Evolutionary conservation across 2,888 invertebrate genomes (phyloP).

Genomic region (Heliconius ethilla): DNA sequence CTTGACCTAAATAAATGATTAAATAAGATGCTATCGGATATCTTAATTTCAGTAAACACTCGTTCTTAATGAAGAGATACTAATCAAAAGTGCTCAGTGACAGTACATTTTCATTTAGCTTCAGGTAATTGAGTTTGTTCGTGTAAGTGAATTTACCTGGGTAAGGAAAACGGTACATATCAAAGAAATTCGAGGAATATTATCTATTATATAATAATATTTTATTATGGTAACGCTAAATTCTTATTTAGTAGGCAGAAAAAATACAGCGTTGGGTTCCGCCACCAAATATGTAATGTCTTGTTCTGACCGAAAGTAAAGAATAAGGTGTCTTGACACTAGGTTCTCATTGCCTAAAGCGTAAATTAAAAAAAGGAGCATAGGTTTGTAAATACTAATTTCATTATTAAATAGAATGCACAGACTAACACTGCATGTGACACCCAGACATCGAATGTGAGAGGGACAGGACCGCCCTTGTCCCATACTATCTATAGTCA

Average conservation of each 20-base stretch:
- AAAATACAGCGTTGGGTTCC: background rate
- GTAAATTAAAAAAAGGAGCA: too few species aligned
- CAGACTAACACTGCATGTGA: background rate
- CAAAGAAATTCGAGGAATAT: conserved; percentile 34
- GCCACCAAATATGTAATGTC: too few species aligned
- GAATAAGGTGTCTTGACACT: too few species aligned
- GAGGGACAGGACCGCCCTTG: conserved; percentile 46
- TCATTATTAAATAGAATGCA: background rate
- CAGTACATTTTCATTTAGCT: conserved; percentile 49
- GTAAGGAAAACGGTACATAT: conserved; percentile 25
- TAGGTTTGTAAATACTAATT: too few species aligned
- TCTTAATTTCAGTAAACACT: conserved; percentile 78
- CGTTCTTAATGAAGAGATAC: conserved; percentile 67
- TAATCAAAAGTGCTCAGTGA: conserved; percentile 57
- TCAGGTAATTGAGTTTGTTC: conserved; percentile 47
- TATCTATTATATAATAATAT: conserved; percentile 10
- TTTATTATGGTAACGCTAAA: background rate
- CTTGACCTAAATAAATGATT: conserved; percentile 41
- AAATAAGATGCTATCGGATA: conserved; percentile 45
- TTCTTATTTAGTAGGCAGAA: background rate
- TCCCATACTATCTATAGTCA: conserved; percentile 49
- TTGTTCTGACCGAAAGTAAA: too few species aligned
- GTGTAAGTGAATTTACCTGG: conserved; percentile 44
- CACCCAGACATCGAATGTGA: conserved; percentile 49
- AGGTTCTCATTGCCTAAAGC: too few species aligned